Conservation (phyloP, 2,888 invertebrate species). For the Ganaspis brasiliensis region DNA sequence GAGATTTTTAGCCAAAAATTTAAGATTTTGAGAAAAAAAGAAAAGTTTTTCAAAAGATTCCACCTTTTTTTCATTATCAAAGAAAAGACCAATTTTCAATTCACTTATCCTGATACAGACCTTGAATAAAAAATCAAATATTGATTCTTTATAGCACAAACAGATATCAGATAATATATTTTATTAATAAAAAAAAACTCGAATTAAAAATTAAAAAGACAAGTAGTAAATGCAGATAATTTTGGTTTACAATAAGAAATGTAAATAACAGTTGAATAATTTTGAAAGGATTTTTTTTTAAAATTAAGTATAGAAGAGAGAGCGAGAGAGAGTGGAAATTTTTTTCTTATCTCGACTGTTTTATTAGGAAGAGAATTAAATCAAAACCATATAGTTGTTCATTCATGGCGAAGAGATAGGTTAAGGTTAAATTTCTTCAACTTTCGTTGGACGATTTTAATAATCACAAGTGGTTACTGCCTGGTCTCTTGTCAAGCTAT, state of each 20-base stretch:
- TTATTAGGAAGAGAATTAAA: slow-evolving; percentile 29
- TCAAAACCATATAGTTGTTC: slow-evolving; percentile 21
- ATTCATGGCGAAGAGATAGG: slow-evolving; percentile 32
- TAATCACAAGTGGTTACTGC: slow-evolving; percentile 12
- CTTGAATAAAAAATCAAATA: slow-evolving; percentile 15
- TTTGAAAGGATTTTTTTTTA: not conserved
- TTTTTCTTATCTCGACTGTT: slow-evolving; percentile 9
- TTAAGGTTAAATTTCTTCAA: slow-evolving; percentile 32
- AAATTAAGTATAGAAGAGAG: no score
- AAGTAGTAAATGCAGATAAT: slow-evolving; percentile 6
- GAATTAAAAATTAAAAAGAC: not conserved
- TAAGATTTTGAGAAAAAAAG: no score
- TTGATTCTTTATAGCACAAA: slow-evolving; percentile 11
- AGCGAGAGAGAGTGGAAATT: slow-evolving; percentile 12
- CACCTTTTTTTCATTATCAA: no score
- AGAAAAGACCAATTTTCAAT: no score
- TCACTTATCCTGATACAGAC: slow-evolving; percentile 5
- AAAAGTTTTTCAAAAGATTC: not conserved
- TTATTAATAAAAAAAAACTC: not conserved
- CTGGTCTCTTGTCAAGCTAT: slow-evolving; percentile 7
- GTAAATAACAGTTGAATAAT: not conserved
- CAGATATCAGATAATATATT: slow-evolving; percentile 9
- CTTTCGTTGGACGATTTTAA: slow-evolving; percentile 12
- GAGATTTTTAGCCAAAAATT: not conserved
- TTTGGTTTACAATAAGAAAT: not conserved